Percentiles rank a stretch among this genome's conserved stretches.
Conservation (phyloP, 1,140 invertebrate genomes). For the Lanistes nyassanus region DNA sequence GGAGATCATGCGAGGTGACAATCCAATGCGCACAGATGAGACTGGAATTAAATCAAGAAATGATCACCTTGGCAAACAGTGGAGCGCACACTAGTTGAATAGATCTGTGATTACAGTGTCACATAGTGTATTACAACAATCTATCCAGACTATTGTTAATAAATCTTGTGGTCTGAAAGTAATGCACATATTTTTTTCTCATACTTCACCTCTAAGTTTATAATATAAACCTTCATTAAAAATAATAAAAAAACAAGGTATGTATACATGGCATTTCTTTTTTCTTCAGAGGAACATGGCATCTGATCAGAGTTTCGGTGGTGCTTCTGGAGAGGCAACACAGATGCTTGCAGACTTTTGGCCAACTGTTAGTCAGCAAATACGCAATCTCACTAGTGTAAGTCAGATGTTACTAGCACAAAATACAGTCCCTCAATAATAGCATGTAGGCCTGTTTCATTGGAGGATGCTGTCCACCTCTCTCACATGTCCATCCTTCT, state of each 20-base stretch:
- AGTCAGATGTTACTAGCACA: slow-evolving; percentile 20
- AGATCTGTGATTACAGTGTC: background rate
- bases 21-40: background rate
- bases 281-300: slow-evolving; percentile 16
- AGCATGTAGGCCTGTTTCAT: no score
- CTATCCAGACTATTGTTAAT: background rate
- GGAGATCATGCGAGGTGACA: background rate
- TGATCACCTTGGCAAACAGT: background rate
- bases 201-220: background rate
- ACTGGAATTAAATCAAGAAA: background rate
- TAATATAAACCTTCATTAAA: background rate
- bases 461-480: no score
- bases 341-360: slow-evolving; percentile 56
- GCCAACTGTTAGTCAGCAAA: slow-evolving; percentile 51
- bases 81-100: no score
- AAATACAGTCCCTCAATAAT: no score
- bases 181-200: background rate
- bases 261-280: background rate
- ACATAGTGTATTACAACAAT: background rate
- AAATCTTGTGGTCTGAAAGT: background rate
- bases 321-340: slow-evolving; percentile 45
- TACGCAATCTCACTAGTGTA: slow-evolving; percentile 52
- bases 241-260: no score
- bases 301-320: slow-evolving; percentile 25
- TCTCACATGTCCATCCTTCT: no score